These are phyloP conservation scores for Jacana jacana DNA, from an alignment of 2,113 vertebrate species.

Conservation along the genomic window DNA sequence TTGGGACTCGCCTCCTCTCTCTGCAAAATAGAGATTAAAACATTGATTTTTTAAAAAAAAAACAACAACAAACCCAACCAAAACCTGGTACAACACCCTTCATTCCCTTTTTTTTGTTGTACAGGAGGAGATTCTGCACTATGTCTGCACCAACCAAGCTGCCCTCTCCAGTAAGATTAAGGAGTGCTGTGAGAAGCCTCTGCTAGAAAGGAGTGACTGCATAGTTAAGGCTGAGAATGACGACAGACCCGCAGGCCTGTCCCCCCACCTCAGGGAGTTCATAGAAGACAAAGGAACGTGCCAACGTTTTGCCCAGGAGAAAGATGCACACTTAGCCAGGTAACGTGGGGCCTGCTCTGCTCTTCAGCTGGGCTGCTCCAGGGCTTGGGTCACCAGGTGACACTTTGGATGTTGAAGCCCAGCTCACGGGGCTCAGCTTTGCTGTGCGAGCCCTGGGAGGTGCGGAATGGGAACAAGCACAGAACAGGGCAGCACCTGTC, in stretches of 20 bases:
- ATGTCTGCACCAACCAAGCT: constrained; percentile 48
- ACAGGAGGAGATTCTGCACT: constrained; percentile 59
- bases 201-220: constrained; percentile 57
- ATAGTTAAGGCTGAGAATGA: constrained; percentile 50
- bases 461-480: neutral
- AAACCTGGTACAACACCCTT: neutral
- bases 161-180: constrained; percentile 54
- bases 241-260: constrained; percentile 43
- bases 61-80: too few species aligned
- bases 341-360: neutral
- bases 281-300: constrained; percentile 59
- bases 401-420: neutral
- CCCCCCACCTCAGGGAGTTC: constrained; percentile 43
- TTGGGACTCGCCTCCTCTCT: neutral
- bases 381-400: neutral
- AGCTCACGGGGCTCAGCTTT: neutral
- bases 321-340: constrained; percentile 65
- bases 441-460: neutral
- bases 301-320: constrained; percentile 47
- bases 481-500: fast-evolving
- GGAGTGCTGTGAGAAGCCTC: constrained; percentile 64
- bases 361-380: neutral
- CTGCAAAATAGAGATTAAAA: neutral
- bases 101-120: neutral
- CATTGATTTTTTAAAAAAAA: fast-evolving